Base-by-base conservation (phyloP, 2,113 vertebrate genomes). In the Haplochromis vanheusdeni region DNA sequence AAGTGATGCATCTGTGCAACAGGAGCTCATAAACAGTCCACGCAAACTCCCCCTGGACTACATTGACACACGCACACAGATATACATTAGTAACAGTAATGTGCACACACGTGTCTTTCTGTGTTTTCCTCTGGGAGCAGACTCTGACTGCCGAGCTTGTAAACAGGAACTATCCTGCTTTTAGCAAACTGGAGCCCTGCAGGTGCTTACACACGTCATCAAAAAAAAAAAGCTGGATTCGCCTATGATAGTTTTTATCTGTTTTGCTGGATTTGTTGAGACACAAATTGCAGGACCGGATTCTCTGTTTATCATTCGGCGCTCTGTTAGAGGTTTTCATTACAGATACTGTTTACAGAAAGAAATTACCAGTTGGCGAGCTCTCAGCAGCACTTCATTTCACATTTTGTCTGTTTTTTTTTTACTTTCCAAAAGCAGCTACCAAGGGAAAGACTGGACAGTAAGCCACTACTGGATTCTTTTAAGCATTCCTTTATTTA, bases 81-180 rank as follows among this genome's bases (percentile, higher is more conserved):
- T 37, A 80, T 54, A 51, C 26, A 21, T 82, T 31, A 80, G 87
- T 83, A 60, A 91, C 83, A 79, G 26, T 56, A 82, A n/a, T 49
- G 28, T 85, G 60, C 42, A 19, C 49, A 31, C 31, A 31, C 1
- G 14, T 31, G 42, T 51, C 23, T 75, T 47, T 62, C 55, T 82
- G 60, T 80, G 79, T 86, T 28, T 80, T 91, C 91, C 85, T 92
- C 40, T 85, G 89, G 84, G 91, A 93, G 80, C 82, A 70, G 62
- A 52, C 86, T 88, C 23, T 87, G 86, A 86, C 73, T 87, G 65
- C 88, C 56, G 40, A 80, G 83, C 88, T 91, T 86, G 86, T 94
- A 93, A 95, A 95, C 94, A 95, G 91, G 91, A 94, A 94, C 86
- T 84, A 35, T 86, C 70, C 31, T 87, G 81, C 80, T 88, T 86